Evolutionary conservation across 2,888 invertebrate species (phyloP), one percentile per base, ranked within the genome.

Genomic region (Kuschelorhynchus macadamiae): DNA sequence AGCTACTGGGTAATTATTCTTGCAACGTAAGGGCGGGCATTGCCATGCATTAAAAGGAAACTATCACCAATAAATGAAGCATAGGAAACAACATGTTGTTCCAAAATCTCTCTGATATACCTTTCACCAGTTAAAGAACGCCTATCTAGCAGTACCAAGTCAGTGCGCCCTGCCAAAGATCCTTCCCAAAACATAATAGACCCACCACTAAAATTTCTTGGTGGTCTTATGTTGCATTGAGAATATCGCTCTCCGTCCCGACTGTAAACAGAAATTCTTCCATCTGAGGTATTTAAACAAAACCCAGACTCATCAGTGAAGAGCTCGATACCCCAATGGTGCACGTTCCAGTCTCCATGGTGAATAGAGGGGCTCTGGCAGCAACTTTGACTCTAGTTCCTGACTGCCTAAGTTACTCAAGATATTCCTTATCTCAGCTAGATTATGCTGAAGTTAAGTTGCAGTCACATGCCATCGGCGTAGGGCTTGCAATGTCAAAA

Each of bases 11-110:
- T 33, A 12, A 18, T 32, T 21, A 41, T 17, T 59, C 47, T 14
- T n/a, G 42, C 47, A 16, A 47, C 33, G 30, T 46, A 47, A 14
- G 46, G 47, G 21, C 59, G 46, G 46, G 42, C 33, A 18, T 59
- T 59, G 33, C 47, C 59, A 5, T 47, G 59, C 46, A 59, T 47
- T 17, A 52, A 33, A 16, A 36, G 14, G 18, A 52, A 36, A 18
- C 16, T 16, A 9, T 32, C 12, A 9, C 18, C 44, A 44, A 44
- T 44, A 18, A 44, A 9, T 18, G 39, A 36, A 12, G 33, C 53
- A 39, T 32, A 53, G n/a, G 39, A 36, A 9, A 53, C 33, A 11
- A 16, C 39, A 53, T 53, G 21, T 32, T 9, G 32, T 52, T 30
- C 33, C 8, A 52, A 17, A 52, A 53, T 36, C n/a, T 46, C 17